Evolutionary conservation across 1,140 invertebrate species (phyloP), one percentile per base, ranked within the genome.

Genomic region (Idris sp.): DNA sequence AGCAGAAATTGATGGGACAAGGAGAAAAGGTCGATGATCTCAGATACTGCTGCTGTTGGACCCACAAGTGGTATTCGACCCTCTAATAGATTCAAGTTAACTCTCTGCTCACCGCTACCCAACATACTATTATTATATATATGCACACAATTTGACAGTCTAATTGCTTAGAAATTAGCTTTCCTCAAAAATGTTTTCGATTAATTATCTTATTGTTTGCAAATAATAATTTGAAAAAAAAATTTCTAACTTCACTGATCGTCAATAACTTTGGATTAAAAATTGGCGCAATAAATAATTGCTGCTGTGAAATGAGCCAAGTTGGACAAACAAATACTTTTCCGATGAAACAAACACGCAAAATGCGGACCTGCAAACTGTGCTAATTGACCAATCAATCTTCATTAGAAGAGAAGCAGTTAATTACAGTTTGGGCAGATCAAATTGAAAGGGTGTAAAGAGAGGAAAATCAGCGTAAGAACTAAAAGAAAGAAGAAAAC

Each of bases 321-420:
- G 38, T 74, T 67, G 54, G 62, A 53, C 35, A 59, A 73, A 67
- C 62, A 71, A 76, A 65, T 61, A 71, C 53, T 67, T 62, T 56
- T 1, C 16, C 46, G 41, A 80, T 53, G 48, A 69, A 76, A 76
- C 62, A 78, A 75, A 81, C 80, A 80, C 54, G 69, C 41, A 51
- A 64, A 81, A 74, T 54, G 76, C 75, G 78, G 77, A 64, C 38
- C 71, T 68, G 56, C 40, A 28, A 38, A 64, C 33, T 68, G 68
- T 69, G 79, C 81, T 84, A 83, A 84, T 83, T 84, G 80, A 72
- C 73, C 81, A 62, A 83, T 83, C 80, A 79, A 83, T 83, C 82
- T 83, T 83, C 82, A 83, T 83, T 83, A 83, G 80, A 83, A 82
- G 79, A 64, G 74, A 74, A 72, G 28, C 69, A 58, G 65, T 83